Percentiles rank a stretch among this genome's conserved stretches.
Evolutionary conservation across 2,888 invertebrate species (phyloP).

Genomic region (Hanleya hanleyi): DNA sequence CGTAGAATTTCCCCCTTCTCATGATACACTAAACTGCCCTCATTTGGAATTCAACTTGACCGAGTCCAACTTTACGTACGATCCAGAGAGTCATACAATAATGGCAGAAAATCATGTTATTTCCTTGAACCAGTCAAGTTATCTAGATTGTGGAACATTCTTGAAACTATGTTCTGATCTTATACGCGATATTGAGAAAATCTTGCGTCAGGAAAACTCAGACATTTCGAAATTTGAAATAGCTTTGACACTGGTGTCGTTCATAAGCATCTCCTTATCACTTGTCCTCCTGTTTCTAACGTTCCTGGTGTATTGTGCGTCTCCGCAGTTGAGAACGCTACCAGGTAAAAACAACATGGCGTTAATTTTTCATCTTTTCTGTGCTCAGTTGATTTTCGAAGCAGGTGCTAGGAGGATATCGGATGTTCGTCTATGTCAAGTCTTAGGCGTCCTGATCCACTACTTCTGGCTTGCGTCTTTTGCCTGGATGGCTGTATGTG

Average conservation of each 20-base stretch:
- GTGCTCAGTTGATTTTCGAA: background rate
- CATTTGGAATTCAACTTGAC: background rate
- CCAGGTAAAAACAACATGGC: constrained; percentile 3
- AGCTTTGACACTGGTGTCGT: background rate
- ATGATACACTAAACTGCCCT: background rate
- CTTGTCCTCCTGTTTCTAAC: background rate
- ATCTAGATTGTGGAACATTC: background rate
- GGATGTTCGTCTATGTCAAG: background rate
- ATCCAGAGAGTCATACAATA: background rate
- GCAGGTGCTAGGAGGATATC: background rate
- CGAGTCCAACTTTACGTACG: background rate
- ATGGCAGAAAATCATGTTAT: background rate
- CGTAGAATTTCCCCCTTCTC: background rate
- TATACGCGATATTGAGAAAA: background rate
- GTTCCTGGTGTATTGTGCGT: background rate
- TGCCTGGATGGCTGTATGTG: background rate
- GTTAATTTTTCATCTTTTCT: background rate
- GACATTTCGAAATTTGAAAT: background rate
- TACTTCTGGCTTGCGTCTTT: constrained; percentile 10
- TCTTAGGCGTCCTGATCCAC: background rate
- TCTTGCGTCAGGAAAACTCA: background rate
- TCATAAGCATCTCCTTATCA: background rate
- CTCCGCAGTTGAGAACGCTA: background rate
- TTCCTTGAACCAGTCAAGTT: background rate
- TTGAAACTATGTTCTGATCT: background rate